A percentile compares a stretch with the other conserved stretches of the same genome.
Conservation (phyloP, 2,113 vertebrate genomes). For the Trichomycterus rosablanca region DNA sequence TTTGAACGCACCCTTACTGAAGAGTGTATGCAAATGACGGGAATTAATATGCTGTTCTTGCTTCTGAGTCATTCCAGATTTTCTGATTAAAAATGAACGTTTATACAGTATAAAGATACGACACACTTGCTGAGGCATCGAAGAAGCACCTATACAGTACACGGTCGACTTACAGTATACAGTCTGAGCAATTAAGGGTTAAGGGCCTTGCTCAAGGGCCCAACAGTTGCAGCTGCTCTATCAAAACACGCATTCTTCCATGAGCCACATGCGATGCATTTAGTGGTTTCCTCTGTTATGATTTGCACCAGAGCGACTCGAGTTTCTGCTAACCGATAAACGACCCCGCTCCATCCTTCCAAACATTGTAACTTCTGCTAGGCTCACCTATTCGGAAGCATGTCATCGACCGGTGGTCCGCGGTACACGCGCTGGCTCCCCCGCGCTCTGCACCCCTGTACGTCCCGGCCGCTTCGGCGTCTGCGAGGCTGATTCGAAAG, state of each 20-base stretch:
- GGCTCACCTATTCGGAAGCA: conserved; percentile 44
- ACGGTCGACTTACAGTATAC: conserved; percentile 36
- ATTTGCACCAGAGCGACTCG: too few species aligned
- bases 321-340: too few species aligned
- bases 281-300: too few species aligned
- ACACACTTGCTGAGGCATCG: conserved; percentile 52
- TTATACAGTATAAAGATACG: conserved; percentile 64
- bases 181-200: too few species aligned
- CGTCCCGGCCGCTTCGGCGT: conserved; percentile 21
- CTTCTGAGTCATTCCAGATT: conserved; percentile 75
- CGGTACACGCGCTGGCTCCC: conserved; percentile 26
- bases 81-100: conserved; percentile 74
- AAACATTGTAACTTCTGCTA: conserved; percentile 12
- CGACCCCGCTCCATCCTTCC: background rate
- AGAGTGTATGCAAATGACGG: conserved; percentile 74
- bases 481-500: conserved; percentile 35
- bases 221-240: too few species aligned
- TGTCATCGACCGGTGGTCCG: conserved; percentile 38
- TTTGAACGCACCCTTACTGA: conserved; percentile 71
- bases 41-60: conserved; percentile 74
- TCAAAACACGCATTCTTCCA: too few species aligned
- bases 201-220: too few species aligned
- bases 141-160: background rate
- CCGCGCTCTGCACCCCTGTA: conserved; percentile 18
- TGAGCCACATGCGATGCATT: too few species aligned